phyloP scores from a whole-genome alignment of 2,797 vertebrate genomes.

The Echiichthys vipera region DNA sequence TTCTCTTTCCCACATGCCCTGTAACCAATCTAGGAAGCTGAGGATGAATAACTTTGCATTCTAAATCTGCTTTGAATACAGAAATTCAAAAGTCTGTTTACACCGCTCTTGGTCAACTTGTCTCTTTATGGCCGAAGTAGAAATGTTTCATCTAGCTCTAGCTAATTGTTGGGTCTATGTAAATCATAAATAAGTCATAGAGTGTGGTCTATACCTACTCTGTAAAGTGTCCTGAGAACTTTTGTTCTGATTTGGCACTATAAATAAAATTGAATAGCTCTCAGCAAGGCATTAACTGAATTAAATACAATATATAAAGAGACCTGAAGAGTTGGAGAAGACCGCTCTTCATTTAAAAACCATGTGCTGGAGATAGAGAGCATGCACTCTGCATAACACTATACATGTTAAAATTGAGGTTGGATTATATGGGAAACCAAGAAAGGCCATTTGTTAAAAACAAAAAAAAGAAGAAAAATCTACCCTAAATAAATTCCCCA shows the following conservation, averaged over 20 bases:
- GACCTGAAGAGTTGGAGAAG: slow-evolving; percentile 12
- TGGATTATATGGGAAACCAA: slow-evolving; percentile 4
- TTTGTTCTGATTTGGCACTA: too few relatives aligned
- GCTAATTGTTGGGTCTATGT: too few relatives aligned
- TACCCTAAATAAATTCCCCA: slow-evolving; percentile 2
- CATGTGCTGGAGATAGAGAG: not conserved
- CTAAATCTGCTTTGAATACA: slow-evolving; percentile 77
- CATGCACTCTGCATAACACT: not conserved
- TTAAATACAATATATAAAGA: slow-evolving; percentile 50
- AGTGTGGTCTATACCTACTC: too few relatives aligned
- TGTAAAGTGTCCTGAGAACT: too few relatives aligned
- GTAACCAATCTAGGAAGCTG: slow-evolving; percentile 82
- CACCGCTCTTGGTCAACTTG: slow-evolving; percentile 73
- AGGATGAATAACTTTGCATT: slow-evolving; percentile 85
- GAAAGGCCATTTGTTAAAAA: slow-evolving; percentile 10
- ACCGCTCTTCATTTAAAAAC: slow-evolving; percentile 14
- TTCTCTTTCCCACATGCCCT: slow-evolving; percentile 77
- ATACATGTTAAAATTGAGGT: not conserved
- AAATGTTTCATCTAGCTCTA: slow-evolving; percentile 50
- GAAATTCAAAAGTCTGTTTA: slow-evolving; percentile 80
- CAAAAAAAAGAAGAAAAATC: not conserved
- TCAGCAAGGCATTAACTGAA: slow-evolving; percentile 55
- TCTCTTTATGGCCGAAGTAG: slow-evolving; percentile 49
- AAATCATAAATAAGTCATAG: too few relatives aligned
- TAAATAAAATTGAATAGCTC: too few relatives aligned